phyloP scores from a whole-genome alignment of 2,888 invertebrate species.

The Exephanes ischioxanthus region DNA sequence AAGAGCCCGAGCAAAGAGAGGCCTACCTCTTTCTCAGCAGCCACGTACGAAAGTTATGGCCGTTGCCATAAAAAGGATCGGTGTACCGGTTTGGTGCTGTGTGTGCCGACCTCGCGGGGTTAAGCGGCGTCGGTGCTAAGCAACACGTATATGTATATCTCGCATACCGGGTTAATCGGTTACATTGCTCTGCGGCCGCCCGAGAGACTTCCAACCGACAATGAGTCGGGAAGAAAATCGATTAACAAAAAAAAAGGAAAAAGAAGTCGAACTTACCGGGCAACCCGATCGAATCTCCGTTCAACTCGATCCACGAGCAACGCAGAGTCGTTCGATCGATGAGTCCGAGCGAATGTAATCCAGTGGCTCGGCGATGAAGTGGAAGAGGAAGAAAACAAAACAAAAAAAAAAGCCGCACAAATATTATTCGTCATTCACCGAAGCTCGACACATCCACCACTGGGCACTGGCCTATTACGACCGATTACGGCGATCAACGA shows the following conservation, averaged over 20 bases:
- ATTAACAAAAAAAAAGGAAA: neutral
- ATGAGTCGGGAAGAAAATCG: slow-evolving; percentile 11
- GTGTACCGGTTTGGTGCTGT: slow-evolving; percentile 65
- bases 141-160: slow-evolving; percentile 37
- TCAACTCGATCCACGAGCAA: neutral
- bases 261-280: neutral
- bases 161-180: slow-evolving; percentile 59
- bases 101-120: slow-evolving; percentile 65
- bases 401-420: slow-evolving; percentile 18
- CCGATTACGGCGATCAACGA: slow-evolving; percentile 17
- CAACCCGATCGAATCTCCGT: neutral
- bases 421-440: slow-evolving; percentile 41
- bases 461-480: neutral
- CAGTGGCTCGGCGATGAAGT: neutral
- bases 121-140: slow-evolving; percentile 54
- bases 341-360: slow-evolving; percentile 11
- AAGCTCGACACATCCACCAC: slow-evolving; percentile 8
- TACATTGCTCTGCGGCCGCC: slow-evolving; percentile 39
- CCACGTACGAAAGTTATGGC: slow-evolving; percentile 64
- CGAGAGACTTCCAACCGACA: slow-evolving; percentile 9
- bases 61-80: slow-evolving; percentile 66
- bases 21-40: slow-evolving; percentile 30
- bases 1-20: slow-evolving; percentile 43
- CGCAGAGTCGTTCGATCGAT: neutral
- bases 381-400: neutral